phyloP scores from a whole-genome alignment of 2,113 vertebrate species.

The Pelusios castaneus region DNA sequence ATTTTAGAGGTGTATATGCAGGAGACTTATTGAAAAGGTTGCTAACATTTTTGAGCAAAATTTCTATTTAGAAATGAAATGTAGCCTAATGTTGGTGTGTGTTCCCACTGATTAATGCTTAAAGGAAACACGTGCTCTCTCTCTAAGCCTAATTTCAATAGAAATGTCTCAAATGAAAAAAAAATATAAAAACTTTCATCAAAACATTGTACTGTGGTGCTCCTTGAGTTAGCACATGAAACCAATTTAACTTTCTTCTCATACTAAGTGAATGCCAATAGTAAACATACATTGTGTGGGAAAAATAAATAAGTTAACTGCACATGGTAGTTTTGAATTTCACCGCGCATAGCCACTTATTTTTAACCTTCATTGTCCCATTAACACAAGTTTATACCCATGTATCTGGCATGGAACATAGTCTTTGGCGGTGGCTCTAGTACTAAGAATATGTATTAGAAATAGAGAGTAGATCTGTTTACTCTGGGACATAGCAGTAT shows the following conservation, averaged over 20 bases:
- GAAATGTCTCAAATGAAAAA: neutral
- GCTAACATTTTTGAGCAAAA: neutral
- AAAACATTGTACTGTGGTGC: neutral
- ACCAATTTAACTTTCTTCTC: neutral
- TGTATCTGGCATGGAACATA: neutral
- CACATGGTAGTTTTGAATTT: neutral
- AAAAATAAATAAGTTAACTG: neutral
- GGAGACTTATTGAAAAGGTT: neutral
- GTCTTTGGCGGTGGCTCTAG: neutral
- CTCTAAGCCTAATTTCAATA: neutral
- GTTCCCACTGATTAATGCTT: neutral
- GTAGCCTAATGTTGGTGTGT: too few relatives aligned
- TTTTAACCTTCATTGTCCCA: neutral
- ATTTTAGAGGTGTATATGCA: neutral
- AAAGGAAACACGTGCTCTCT: neutral
- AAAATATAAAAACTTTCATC: neutral
- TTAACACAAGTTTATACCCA: neutral
- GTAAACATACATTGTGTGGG: neutral
- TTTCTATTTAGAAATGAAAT: neutral
- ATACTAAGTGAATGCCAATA: neutral
- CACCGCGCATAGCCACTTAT: neutral
- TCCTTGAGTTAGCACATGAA: neutral
- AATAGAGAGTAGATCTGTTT: neutral
- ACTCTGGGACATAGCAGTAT: neutral
- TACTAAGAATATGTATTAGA: neutral